Conservation (phyloP, 2,797 vertebrate species). For the Dendrocincla tyrannina region DNA sequence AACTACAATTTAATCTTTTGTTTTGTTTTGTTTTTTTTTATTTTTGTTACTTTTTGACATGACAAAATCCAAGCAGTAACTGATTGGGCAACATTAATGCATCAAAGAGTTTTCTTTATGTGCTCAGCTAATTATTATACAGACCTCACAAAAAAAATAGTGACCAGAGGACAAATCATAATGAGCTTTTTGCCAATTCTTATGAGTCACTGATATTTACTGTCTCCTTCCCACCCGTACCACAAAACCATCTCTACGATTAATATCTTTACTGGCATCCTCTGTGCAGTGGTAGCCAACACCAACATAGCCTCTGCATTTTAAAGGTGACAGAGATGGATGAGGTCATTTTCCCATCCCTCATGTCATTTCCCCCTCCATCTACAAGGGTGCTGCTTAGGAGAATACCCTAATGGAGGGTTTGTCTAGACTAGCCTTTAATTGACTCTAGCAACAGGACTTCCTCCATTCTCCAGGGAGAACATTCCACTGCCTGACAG, state of each 20-base stretch:
- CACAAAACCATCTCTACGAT: neutral
- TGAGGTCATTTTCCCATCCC: constrained; percentile 42
- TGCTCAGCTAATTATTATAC: neutral
- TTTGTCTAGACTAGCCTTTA: constrained; percentile 57
- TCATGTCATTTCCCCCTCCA: constrained; percentile 23
- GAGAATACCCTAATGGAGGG: constrained; percentile 33
- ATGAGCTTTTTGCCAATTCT: neutral
- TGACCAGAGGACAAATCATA: neutral
- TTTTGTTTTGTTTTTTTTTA: neutral
- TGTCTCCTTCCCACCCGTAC: neutral
- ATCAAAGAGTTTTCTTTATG: neutral
- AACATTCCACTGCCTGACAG: neutral
- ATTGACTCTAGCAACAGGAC: constrained; percentile 31
- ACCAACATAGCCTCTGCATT: neutral
- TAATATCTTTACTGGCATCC: constrained; percentile 11
- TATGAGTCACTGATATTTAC: neutral
- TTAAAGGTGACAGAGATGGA: constrained; percentile 37
- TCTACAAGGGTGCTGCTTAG: neutral
- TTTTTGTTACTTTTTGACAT: neutral
- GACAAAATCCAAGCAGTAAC: neutral
- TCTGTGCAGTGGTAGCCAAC: neutral
- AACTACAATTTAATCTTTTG: neutral
- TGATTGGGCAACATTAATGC: neutral
- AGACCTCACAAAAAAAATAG: neutral
- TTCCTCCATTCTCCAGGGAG: constrained; percentile 29